Evolutionary conservation across 1,140 invertebrate genomes (phyloP), one percentile per base, ranked within the genome.

Genomic region (Agrilus planipennis): DNA sequence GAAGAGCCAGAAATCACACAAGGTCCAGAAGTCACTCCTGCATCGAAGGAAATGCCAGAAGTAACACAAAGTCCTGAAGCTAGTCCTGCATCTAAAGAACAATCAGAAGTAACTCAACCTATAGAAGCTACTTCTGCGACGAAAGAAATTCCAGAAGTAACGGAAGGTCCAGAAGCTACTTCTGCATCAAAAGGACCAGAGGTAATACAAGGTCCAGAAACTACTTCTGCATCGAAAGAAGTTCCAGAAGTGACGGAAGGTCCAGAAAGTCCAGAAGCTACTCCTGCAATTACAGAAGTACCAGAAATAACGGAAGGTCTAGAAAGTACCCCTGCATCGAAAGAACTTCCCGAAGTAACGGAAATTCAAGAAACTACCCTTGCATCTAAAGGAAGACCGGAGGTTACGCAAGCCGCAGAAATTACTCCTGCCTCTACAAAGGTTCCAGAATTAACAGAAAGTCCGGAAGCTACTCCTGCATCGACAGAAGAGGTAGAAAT

Each of bases 221-320:
- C 15, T 14, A 6, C 30, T 7, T 9, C 10, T n/a, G 30, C 30
- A 32, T 4, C 32, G 3, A 18, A 34, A 18, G 11, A 34, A 7
- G 39, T 41, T 23, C 20, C 18, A 3, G 25, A 25, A 37, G 17
- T n/a, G n/a, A 25, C 34, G 4, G 34, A 28, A 38, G 7, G 20
- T 7, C 22, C 34, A 0, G 41, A 38, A 35, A 15, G 12, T 38
- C 20, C 20, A 14, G 18, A 18, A 15, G 34, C 11, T 5, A 9
- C 5, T 25, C 22, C 22, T 25, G 11, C 22, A 11, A 6, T 25
- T 6, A 25, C 22, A 5, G 22, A 25, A 11, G 39, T 46, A 48
- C 49, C 53, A 22, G 44, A 41, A 39, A 21, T 30, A 47, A 39
- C 49, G 29, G 28, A 42, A 34, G 46, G 30, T 31, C 0, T 25